Conservation (phyloP, 2,888 invertebrate genomes). For the Ommatoiulus sabulosus region DNA sequence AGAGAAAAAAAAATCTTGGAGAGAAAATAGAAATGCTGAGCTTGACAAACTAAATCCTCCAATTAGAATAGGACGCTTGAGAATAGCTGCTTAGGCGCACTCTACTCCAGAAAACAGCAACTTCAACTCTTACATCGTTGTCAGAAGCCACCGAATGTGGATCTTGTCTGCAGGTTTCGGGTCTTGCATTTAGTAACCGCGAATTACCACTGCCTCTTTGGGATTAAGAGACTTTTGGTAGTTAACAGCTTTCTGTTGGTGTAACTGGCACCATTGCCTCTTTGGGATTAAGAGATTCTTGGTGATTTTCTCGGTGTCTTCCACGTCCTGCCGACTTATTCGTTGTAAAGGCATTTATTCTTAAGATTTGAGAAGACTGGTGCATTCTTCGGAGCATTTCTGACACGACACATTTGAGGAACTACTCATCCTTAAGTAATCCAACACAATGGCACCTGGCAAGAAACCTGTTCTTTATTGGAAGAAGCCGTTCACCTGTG, state of each 20-base stretch:
- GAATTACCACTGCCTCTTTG: conserved; percentile 7
- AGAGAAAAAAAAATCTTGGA: not conserved
- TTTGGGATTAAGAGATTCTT: conserved; percentile 15
- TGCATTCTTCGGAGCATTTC: not conserved
- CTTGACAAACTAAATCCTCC: conserved; percentile 9
- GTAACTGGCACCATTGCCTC: not conserved
- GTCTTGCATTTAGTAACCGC: not conserved
- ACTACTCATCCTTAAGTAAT: not conserved
- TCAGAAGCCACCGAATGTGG: not conserved
- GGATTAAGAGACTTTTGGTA: conserved; percentile 20
- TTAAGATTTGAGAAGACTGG: not conserved
- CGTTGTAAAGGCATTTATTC: no score
- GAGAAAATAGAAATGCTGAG: conserved; percentile 54
- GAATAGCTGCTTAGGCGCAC: not conserved
- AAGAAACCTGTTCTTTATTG: conserved; percentile 65
- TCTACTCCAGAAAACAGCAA: not conserved
- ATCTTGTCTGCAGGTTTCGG: not conserved
- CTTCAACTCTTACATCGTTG: conserved; percentile 5
- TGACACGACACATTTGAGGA: not conserved
- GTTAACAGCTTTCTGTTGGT: not conserved
- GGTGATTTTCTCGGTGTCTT: not conserved
- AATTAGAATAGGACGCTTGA: conserved; percentile 12
- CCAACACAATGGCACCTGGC: conserved; percentile 50
- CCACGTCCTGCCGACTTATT: not conserved
- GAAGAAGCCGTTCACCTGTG: conserved; percentile 75